These are phyloP conservation scores for Cotesia congregata DNA, from an alignment of 2,888 invertebrate genomes.

Conservation along the genomic window DNA sequence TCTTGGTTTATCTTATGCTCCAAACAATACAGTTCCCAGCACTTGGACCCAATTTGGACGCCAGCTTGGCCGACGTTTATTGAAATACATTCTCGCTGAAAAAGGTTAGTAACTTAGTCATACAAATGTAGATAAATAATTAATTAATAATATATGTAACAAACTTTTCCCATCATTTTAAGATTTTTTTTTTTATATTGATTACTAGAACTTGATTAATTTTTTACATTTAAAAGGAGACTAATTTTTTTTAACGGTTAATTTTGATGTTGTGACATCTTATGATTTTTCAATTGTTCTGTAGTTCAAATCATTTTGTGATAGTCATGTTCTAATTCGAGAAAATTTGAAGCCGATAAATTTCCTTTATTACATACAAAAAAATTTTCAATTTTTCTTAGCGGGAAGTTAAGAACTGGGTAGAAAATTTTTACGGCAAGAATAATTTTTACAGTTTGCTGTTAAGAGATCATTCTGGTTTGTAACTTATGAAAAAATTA, in stretches of 20 bases:
- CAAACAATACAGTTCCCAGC: conserved; percentile 67
- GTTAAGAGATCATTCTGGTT: no score
- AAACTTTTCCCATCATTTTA: not conserved
- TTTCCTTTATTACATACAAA: no score
- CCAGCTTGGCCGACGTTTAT: conserved; percentile 71
- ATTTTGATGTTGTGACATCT: conserved; percentile 31
- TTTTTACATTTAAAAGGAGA: not conserved
- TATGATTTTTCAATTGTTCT: not conserved
- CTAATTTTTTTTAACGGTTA: conserved; percentile 20
- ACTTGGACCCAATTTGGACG: conserved; percentile 63
- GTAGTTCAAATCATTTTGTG: not conserved
- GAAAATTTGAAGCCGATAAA: no score
- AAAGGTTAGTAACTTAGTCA: conserved; percentile 8
- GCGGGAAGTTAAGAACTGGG: no score
- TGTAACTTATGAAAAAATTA: no score
- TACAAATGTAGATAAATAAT: not conserved
- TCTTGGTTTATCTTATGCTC: conserved; percentile 70
- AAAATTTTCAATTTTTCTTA: no score
- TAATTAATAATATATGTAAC: not conserved
- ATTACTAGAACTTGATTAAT: not conserved
- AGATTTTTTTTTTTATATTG: not conserved
- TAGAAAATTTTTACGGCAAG: no score
- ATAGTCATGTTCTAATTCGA: not conserved
- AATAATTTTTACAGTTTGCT: no score
- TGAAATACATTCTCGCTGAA: conserved; percentile 67